phyloP scores from a whole-genome alignment of 1,140 invertebrate species.

The Pectinophora gossypiella region DNA sequence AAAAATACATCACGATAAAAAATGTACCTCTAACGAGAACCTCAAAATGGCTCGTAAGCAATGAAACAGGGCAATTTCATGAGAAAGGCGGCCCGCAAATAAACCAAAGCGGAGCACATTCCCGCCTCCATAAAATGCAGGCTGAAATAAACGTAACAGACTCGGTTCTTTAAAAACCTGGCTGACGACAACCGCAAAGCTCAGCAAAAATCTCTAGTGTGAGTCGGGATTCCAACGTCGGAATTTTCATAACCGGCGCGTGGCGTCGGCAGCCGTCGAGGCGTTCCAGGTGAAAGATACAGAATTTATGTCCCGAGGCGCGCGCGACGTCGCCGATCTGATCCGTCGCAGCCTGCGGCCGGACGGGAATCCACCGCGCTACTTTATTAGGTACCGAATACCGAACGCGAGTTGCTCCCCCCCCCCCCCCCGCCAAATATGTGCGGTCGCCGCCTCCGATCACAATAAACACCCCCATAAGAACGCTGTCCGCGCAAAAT shows the following conservation, averaged over 20 bases:
- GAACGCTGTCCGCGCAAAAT: conserved; percentile 31
- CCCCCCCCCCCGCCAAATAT: conserved; percentile 33
- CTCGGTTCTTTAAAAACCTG: conserved; percentile 58
- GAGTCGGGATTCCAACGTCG: conserved; percentile 55
- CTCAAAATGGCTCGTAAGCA: conserved; percentile 62
- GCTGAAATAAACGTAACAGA: conserved; percentile 65
- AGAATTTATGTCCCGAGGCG: conserved; percentile 50
- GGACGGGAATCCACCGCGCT: conserved; percentile 24
- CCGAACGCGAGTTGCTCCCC: conserved; percentile 8
- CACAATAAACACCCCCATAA: conserved; percentile 31
- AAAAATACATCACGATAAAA: conserved; percentile 56
- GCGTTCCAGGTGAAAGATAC: conserved; percentile 48
- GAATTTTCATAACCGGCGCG: conserved; percentile 68
- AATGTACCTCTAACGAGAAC: conserved; percentile 55
- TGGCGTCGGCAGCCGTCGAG: conserved; percentile 34
- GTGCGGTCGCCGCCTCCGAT: conserved; percentile 15
- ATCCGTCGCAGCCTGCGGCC: conserved; percentile 20
- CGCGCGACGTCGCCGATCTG: conserved; percentile 33
- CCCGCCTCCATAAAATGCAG: conserved; percentile 65
- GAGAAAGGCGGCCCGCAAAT: conserved; percentile 62
- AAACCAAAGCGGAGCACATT: conserved; percentile 65
- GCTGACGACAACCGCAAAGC: conserved; percentile 57
- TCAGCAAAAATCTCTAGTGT: conserved; percentile 64
- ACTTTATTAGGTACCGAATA: conserved; percentile 41
- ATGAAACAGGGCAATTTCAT: conserved; percentile 69